Conservation (phyloP, 2,888 invertebrate genomes). For the Malacosoma neustria region DNA sequence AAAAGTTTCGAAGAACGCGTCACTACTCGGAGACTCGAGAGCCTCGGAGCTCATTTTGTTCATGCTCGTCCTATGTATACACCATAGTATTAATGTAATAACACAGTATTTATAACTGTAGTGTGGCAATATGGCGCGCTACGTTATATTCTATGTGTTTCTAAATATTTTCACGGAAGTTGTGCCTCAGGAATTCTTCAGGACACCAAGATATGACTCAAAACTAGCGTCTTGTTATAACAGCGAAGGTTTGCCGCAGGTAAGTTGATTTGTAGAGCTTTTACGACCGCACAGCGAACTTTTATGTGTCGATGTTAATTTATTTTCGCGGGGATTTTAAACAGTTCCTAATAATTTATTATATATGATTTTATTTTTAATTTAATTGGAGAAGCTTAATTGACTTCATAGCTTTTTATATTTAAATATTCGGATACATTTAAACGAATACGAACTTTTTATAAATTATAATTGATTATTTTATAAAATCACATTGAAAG, state of each 20-base stretch:
- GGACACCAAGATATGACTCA: slow-evolving; percentile 48
- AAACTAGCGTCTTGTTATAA: slow-evolving; percentile 58
- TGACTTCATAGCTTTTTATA: no score
- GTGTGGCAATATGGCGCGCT: slow-evolving; percentile 49
- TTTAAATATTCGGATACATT: no score
- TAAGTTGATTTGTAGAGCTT: slow-evolving; percentile 37
- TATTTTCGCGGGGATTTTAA: neutral
- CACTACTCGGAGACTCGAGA: neutral
- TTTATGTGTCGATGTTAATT: slow-evolving; percentile 21
- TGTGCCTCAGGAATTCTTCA: slow-evolving; percentile 46
- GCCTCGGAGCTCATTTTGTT: neutral
- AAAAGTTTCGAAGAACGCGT: neutral
- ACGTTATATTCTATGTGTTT: slow-evolving; percentile 34
- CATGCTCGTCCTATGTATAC: neutral
- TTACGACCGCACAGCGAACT: slow-evolving; percentile 19
- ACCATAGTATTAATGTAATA: neutral
- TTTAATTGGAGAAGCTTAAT: no score
- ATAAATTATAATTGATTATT: no score
- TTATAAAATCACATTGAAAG: no score
- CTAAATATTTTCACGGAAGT: slow-evolving; percentile 32
- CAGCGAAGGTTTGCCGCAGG: slow-evolving; percentile 54
- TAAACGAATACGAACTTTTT: no score
- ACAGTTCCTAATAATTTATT: no score
- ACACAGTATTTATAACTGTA: neutral
- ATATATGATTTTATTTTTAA: no score